phyloP scores from a whole-genome alignment of 2,888 invertebrate species.

The Dimorphilus gyrociliatus region DNA sequence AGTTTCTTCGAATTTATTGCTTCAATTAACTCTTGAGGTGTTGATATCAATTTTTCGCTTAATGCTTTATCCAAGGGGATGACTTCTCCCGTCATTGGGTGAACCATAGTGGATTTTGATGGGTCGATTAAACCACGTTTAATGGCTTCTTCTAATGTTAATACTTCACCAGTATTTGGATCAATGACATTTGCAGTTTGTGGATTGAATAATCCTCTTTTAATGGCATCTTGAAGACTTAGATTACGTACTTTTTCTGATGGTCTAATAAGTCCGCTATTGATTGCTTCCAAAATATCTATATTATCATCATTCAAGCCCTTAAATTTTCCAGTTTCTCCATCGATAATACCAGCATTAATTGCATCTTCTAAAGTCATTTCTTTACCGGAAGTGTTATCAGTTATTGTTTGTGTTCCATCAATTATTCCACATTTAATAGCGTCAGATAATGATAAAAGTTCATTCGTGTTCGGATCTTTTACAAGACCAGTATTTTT shows the following conservation, averaged over 20 bases:
- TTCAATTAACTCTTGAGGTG: too few species aligned
- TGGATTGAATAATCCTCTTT: conserved; percentile 48
- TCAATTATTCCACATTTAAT: conserved; percentile 63
- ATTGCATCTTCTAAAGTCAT: conserved; percentile 54
- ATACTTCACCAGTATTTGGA: conserved; percentile 57
- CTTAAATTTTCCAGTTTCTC: conserved; percentile 49
- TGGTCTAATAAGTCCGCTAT: conserved; percentile 12
- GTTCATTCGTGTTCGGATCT: conserved; percentile 53
- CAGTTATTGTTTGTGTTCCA: conserved; percentile 50
- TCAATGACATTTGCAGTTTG: conserved; percentile 57
- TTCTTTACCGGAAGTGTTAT: conserved; percentile 15
- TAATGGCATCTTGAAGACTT: conserved; percentile 47
- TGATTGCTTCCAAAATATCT: conserved; percentile 39
- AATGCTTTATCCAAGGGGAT: conserved; percentile 42
- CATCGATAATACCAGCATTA: conserved; percentile 27
- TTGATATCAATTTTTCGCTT: too few species aligned
- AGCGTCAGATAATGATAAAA: conserved; percentile 61
- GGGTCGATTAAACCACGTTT: conserved; percentile 40
- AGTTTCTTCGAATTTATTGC: too few species aligned
- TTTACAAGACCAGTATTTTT: conserved; percentile 43
- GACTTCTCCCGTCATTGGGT: conserved; percentile 8
- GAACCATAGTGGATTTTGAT: conserved; percentile 4
- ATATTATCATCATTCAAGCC: conserved; percentile 62
- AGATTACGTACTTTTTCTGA: conserved; percentile 18
- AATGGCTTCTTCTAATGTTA: conserved; percentile 67